Conservation (phyloP, 1,140 invertebrate species). For the Drosophila arawakana region DNA sequence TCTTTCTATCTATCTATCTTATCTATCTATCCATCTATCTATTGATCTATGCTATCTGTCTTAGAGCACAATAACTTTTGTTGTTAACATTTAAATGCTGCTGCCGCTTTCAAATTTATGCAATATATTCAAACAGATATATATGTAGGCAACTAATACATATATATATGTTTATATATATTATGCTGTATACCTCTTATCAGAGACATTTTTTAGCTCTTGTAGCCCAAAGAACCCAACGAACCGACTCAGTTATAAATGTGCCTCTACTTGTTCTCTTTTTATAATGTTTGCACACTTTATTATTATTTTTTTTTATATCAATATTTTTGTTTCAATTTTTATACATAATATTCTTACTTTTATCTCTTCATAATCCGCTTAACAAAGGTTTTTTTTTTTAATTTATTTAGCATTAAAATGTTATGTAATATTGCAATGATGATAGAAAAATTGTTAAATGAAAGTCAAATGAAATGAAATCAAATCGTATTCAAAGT, state of each 20-base stretch:
- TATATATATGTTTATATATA: slow-evolving; percentile 4
- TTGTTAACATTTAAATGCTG: slow-evolving; percentile 67
- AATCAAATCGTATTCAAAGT: slow-evolving; percentile 81
- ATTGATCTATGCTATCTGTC: slow-evolving; percentile 48
- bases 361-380: slow-evolving; percentile 25
- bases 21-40: slow-evolving; percentile 23
- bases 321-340: slow-evolving; percentile 22
- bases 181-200: slow-evolving; percentile 25
- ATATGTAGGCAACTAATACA: not conserved
- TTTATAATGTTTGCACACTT: slow-evolving; percentile 37
- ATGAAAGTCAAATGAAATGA: slow-evolving; percentile 53
- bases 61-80: slow-evolving; percentile 60
- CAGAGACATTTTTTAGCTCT: slow-evolving; percentile 26
- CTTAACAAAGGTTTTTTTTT: slow-evolving; percentile 20
- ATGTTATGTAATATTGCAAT: slow-evolving; percentile 61
- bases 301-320: slow-evolving; percentile 48
- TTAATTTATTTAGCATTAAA: slow-evolving; percentile 57
- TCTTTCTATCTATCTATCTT: slow-evolving; percentile 19
- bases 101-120: slow-evolving; percentile 50
- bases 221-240: slow-evolving; percentile 30
- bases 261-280: slow-evolving; percentile 44
- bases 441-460: slow-evolving; percentile 61
- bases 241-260: slow-evolving; percentile 37
- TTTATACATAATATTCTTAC: slow-evolving; percentile 1
- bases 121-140: slow-evolving; percentile 6